Evolutionary conservation across 2,113 vertebrate genomes (phyloP).

Genomic region (Phyllostomus discolor): DNA sequence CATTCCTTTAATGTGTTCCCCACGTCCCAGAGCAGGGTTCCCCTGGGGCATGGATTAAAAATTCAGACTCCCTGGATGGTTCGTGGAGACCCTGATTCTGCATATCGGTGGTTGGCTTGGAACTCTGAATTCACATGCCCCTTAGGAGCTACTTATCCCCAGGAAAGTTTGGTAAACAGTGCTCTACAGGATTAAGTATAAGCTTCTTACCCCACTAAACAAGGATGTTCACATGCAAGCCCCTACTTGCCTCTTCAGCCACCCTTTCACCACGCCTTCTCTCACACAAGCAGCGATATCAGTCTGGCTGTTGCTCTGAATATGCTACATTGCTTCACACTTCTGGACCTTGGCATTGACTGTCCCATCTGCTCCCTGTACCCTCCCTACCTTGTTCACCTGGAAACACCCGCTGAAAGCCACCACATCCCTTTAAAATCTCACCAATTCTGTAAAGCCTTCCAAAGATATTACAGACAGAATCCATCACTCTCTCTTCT

Average conservation of each 20-base stretch:
- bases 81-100: neutral
- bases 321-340: accelerated
- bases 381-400: neutral
- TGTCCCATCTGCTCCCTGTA: neutral
- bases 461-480: neutral
- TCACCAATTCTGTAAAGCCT: neutral
- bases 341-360: neutral
- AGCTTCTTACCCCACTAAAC: neutral
- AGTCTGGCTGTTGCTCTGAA: neutral
- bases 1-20: neutral
- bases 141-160: neutral
- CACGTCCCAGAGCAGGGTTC: neutral
- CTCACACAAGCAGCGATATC: neutral
- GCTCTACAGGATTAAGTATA: neutral
- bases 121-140: neutral
- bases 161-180: neutral
- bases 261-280: neutral
- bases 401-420: neutral
- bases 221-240: neutral
- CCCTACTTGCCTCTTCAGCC: neutral
- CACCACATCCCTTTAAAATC: neutral
- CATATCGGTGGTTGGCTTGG: neutral
- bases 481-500: neutral
- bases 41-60: neutral
- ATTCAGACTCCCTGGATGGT: neutral